phyloP scores from a whole-genome alignment of 35 echinoderm and acorn worm genomes.

The Hemicentrotus pulcherrimus region DNA sequence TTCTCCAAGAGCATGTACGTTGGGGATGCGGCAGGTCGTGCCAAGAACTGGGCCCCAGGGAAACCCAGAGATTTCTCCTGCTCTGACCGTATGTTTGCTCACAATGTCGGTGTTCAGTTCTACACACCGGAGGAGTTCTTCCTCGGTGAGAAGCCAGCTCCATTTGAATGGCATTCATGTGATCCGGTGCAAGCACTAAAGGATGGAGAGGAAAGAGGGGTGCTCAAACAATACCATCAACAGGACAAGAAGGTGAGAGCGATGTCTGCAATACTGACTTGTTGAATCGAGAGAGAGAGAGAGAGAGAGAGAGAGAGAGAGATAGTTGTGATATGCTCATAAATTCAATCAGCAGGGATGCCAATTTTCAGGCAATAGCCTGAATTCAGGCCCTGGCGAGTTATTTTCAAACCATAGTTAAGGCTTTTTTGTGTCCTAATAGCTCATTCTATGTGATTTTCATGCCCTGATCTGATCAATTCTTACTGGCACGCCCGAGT shows the following conservation, averaged over 20 bases:
- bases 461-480: too few relatives aligned
- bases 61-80: constrained; percentile 93
- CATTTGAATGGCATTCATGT: constrained; percentile 85
- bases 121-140: constrained; percentile 94
- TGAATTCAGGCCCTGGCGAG: too few relatives aligned
- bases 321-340: too few relatives aligned
- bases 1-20: constrained; percentile 74
- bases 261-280: background rate
- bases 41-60: constrained; percentile 86
- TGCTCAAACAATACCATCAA: constrained; percentile 64
- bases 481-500: too few relatives aligned
- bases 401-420: too few relatives aligned
- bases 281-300: too few relatives aligned
- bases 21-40: constrained; percentile 88
- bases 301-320: too few relatives aligned
- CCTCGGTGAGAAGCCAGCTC: constrained; percentile 57
- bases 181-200: constrained; percentile 72
- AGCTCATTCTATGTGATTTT: too few relatives aligned
- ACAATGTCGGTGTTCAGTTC: constrained; percentile 78
- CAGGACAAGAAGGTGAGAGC: constrained; percentile 56
- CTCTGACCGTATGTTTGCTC: constrained; percentile 93
- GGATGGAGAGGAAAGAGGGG: constrained; percentile 33
- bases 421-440: too few relatives aligned
- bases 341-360: too few relatives aligned
- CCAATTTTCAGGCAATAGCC: too few relatives aligned